A percentile compares a stretch with the other conserved stretches of the same genome.
These are phyloP conservation scores for Chymomyza fuscimana DNA, from an alignment of 2,888 invertebrate genomes.

Conservation along the genomic window DNA sequence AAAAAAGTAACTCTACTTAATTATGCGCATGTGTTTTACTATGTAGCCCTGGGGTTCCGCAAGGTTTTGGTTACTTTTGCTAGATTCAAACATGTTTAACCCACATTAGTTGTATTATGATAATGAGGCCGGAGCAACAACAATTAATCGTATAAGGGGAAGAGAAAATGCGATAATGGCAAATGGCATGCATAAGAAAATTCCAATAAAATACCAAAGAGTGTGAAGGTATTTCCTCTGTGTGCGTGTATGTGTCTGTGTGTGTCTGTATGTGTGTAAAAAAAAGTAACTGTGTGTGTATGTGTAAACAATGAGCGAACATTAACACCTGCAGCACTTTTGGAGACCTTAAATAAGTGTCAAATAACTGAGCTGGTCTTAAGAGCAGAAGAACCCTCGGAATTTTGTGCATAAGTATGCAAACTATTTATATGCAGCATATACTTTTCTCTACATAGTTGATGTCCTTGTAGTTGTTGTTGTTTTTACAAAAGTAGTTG, in stretches of 20 bases:
- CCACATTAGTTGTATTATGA: constrained; percentile 54
- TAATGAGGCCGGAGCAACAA: constrained; percentile 39
- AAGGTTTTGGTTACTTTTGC: background rate
- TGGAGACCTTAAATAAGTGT: constrained; percentile 12
- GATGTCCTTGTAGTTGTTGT: background rate
- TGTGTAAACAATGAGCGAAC: constrained; percentile 16
- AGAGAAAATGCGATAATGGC: constrained; percentile 45
- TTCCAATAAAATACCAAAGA: constrained; percentile 30
- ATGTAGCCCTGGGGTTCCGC: background rate
- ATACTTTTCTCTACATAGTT: background rate
- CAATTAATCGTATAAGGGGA: constrained; percentile 62
- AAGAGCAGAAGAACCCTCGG: background rate
- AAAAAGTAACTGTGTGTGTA: background rate
- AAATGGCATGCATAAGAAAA: constrained; percentile 38
- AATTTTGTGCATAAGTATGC: constrained; percentile 1
- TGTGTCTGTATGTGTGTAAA: too few relatives aligned
- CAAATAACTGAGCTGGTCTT: background rate
- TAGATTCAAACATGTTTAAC: constrained; percentile 25
- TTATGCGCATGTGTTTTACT: constrained; percentile 55
- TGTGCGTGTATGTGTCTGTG: background rate
- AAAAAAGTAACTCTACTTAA: constrained; percentile 43
- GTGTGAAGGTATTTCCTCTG: background rate
- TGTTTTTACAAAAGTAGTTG: constrained; percentile 9
- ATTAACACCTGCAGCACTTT: constrained; percentile 21
- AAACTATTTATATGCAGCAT: background rate